These are phyloP conservation scores for Bufo bufo DNA, from an alignment of 2,113 vertebrate species.

Conservation along the genomic window DNA sequence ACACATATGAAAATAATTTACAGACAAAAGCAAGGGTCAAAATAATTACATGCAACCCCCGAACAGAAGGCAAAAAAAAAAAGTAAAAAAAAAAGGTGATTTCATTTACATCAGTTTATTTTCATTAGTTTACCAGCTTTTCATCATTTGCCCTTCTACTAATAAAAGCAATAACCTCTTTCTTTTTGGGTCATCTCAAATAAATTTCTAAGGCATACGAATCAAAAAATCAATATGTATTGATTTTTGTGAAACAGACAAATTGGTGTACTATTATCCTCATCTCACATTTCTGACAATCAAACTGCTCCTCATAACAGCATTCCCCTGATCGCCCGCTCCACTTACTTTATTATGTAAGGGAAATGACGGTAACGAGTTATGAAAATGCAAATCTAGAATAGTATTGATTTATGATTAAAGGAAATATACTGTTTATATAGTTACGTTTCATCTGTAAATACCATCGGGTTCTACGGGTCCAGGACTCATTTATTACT, in stretches of 20 bases:
- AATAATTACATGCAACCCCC: background rate
- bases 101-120: slow-evolving; percentile 56
- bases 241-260: slow-evolving; percentile 58
- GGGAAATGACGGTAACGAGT: slow-evolving; percentile 22
- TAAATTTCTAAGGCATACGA: slow-evolving; percentile 53
- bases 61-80: background rate
- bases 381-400: slow-evolving; percentile 42
- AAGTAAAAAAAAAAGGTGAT: slow-evolving; percentile 15
- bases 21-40: background rate
- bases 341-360: slow-evolving; percentile 12
- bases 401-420: slow-evolving; percentile 39
- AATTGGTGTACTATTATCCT: slow-evolving; percentile 57
- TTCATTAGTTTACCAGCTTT: slow-evolving; percentile 51
- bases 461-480: background rate
- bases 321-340: background rate
- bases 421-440: slow-evolving; percentile 22
- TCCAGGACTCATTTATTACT: background rate
- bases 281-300: slow-evolving; percentile 58
- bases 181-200: slow-evolving; percentile 59
- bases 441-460: slow-evolving; percentile 4
- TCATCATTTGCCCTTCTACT: slow-evolving; percentile 54
- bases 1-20: background rate
- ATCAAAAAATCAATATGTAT: slow-evolving; percentile 56
- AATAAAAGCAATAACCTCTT: slow-evolving; percentile 58
- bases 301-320: slow-evolving; percentile 45